A percentile compares a stretch with the other conserved stretches of the same genome.
These are phyloP conservation scores for Dromas ardeola DNA, from an alignment of 2,113 vertebrate species.

Conservation along the genomic window DNA sequence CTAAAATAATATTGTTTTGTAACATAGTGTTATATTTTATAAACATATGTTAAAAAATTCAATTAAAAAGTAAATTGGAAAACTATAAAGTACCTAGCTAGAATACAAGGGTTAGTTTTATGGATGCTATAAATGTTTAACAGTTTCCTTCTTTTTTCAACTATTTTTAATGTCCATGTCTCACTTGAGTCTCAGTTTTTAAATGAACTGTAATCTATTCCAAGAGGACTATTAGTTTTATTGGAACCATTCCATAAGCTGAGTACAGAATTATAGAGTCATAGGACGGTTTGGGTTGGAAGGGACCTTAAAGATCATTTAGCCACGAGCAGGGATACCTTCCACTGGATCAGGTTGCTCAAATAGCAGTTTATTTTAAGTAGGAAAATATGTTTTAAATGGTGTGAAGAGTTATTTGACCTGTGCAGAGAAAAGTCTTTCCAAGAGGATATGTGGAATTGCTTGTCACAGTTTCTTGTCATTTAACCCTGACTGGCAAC, in stretches of 20 bases:
- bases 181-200: slow-evolving; percentile 8
- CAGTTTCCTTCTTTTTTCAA: slow-evolving; percentile 19
- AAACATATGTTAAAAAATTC: slow-evolving; percentile 32
- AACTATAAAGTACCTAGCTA: slow-evolving; percentile 51
- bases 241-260: not conserved
- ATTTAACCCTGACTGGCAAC: not conserved
- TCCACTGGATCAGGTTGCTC: not conserved
- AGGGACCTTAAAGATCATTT: not conserved
- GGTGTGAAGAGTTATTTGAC: not conserved
- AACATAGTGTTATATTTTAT: slow-evolving; percentile 31
- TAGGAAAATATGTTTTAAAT: not conserved
- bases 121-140: slow-evolving; percentile 60
- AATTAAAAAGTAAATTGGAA: slow-evolving; percentile 72
- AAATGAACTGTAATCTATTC: slow-evolving; percentile 40
- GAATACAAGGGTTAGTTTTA: slow-evolving; percentile 62
- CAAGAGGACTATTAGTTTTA: slow-evolving; percentile 28
- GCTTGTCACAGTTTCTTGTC: not conserved
- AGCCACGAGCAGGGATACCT: too few relatives aligned
- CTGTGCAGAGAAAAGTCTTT: not conserved
- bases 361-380: slow-evolving; percentile 32
- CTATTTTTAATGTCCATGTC: not conserved
- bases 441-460: not conserved
- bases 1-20: slow-evolving; percentile 30
- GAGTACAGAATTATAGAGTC: not conserved
- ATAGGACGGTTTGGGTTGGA: not conserved